phyloP scores from a whole-genome alignment of 2,888 invertebrate genomes.

The Caenorhabditis imperialis region DNA sequence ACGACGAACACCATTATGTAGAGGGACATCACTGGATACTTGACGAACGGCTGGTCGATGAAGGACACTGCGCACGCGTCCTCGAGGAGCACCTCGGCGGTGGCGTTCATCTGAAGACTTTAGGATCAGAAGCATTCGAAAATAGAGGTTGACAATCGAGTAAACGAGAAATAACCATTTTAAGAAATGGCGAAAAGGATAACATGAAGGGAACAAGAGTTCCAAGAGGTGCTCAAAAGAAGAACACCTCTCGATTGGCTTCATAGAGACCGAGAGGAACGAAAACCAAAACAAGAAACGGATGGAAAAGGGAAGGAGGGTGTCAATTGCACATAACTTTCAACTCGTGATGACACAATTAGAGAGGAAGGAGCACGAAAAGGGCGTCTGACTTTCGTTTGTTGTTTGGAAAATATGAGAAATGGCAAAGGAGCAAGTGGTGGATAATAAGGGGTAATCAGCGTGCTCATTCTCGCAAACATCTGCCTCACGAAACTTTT shows the following conservation, averaged over 20 bases:
- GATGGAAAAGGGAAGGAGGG: not conserved
- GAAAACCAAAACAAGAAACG: not conserved
- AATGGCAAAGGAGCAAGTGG: not conserved
- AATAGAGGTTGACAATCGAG: too few relatives aligned
- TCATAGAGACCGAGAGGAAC: not conserved
- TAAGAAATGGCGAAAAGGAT: too few relatives aligned
- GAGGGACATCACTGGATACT: conserved; percentile 63
- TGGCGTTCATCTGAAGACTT: conserved; percentile 4
- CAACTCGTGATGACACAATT: conserved; percentile 20
- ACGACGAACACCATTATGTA: conserved; percentile 68
- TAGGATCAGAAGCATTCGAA: too few relatives aligned
- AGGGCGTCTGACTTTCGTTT: too few relatives aligned
- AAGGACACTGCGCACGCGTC: conserved; percentile 49
- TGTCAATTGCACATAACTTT: conserved; percentile 15
- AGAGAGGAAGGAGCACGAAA: conserved; percentile 2
- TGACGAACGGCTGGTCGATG: conserved; percentile 63
- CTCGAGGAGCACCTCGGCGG: conserved; percentile 1
- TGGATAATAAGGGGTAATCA: not conserved
- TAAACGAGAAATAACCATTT: too few relatives aligned
- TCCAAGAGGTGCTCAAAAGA: not conserved
- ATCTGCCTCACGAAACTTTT: too few relatives aligned
- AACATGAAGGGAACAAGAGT: too few relatives aligned
- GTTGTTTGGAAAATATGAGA: not conserved
- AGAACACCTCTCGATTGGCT: not conserved
- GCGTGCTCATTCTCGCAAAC: too few relatives aligned